Evolutionary conservation across 1,140 invertebrate species (phyloP).

Genomic region (Saxidomus purpurata): DNA sequence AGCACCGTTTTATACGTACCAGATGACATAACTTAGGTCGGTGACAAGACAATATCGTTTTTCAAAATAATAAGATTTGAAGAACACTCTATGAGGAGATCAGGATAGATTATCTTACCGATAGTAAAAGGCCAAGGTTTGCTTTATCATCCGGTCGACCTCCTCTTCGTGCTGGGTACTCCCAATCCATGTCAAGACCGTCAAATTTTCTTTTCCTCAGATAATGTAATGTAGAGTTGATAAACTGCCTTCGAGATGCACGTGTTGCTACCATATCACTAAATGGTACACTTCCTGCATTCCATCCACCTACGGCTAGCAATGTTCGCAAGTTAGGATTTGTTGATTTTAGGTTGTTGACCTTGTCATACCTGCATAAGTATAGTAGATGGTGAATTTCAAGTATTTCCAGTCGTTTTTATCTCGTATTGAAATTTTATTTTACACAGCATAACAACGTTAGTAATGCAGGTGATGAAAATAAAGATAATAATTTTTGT

Average conservation of each 20-base stretch:
- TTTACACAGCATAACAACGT: no score
- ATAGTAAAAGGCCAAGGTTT: slow-evolving; percentile 79
- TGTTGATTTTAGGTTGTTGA: slow-evolving; percentile 93
- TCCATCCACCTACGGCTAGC: slow-evolving; percentile 97
- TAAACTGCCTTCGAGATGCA: slow-evolving; percentile 89
- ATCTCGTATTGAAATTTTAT: no score
- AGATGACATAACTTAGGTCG: no score
- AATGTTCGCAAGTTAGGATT: slow-evolving; percentile 96
- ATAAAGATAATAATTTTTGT: not conserved
- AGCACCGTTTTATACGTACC: no score
- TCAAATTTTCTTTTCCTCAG: slow-evolving; percentile 96
- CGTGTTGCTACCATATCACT: slow-evolving; percentile 89
- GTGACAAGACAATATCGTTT: no score
- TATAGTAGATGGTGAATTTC: no score
- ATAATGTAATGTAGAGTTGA: slow-evolving; percentile 97
- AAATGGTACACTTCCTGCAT: slow-evolving; percentile 97
- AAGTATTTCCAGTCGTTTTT: no score
- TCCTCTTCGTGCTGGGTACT: slow-evolving; percentile 91
- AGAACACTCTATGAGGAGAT: no score
- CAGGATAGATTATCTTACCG: no score
- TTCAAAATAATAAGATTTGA: no score
- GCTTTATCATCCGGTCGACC: slow-evolving; percentile 90
- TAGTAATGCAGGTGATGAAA: no score
- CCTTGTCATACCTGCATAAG: slow-evolving; percentile 64
- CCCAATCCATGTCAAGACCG: slow-evolving; percentile 98